These are phyloP conservation scores for Apodemia hepburni DNA, from an alignment of 2,888 invertebrate genomes.

Conservation along the genomic window DNA sequence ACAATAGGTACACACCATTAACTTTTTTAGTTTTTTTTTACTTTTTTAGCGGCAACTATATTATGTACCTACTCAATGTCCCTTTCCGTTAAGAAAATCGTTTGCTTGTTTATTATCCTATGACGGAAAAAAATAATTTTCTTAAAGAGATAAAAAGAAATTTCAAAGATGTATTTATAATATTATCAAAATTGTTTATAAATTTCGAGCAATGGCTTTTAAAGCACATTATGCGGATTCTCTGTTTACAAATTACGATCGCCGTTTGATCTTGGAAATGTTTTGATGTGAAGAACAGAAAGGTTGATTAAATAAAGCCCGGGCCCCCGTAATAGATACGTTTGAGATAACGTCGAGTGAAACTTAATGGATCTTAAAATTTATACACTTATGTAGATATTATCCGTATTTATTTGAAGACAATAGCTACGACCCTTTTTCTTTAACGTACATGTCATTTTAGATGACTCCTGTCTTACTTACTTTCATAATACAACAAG, in stretches of 20 bases:
- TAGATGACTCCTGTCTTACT: too few species aligned
- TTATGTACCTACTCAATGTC: too few species aligned
- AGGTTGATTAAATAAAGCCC: conserved; percentile 10
- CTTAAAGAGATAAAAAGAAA: too few species aligned
- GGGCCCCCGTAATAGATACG: conserved; percentile 9
- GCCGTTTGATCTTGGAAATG: conserved; percentile 8
- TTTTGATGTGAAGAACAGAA: conserved; percentile 10
- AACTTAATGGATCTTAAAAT: background rate
- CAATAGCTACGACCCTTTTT: too few species aligned
- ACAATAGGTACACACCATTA: too few species aligned
- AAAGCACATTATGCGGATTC: conserved; percentile 7
- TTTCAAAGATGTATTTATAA: background rate
- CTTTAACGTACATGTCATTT: too few species aligned
- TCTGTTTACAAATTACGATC: background rate
- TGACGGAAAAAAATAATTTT: too few species aligned
- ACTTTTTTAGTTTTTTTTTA: too few species aligned
- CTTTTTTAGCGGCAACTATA: too few species aligned
- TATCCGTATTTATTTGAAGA: background rate
- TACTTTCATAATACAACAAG: too few species aligned
- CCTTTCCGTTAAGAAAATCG: too few species aligned
- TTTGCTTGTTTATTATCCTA: too few species aligned
- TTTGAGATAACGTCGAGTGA: conserved; percentile 2
- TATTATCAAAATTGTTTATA: conserved; percentile 10
- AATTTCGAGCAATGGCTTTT: conserved; percentile 6
- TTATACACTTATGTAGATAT: background rate